These are phyloP conservation scores for Saccopteryx leptura DNA, from an alignment of 2,113 vertebrate species.

Conservation along the genomic window DNA sequence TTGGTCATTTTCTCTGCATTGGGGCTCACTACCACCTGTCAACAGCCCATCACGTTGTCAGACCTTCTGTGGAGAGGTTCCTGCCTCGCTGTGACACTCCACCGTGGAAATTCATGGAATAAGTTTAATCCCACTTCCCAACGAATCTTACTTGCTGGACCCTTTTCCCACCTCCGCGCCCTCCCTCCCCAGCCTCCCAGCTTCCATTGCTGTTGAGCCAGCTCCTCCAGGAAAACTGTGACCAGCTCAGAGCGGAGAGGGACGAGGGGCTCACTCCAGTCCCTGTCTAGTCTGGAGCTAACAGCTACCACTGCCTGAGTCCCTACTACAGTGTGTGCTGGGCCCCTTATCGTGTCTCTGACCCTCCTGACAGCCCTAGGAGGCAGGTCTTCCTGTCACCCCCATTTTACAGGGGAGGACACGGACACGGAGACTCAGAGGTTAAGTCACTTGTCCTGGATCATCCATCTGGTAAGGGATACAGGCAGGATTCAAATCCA, in stretches of 20 bases:
- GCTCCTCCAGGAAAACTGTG: not conserved
- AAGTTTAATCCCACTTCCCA: not conserved
- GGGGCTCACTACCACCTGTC: not conserved
- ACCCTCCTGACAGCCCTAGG: not conserved
- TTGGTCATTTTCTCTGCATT: not conserved
- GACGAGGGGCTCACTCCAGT: not conserved
- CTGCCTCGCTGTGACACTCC: not conserved
- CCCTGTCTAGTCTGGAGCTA: not conserved
- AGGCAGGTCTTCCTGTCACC: not conserved
- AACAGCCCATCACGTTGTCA: no score
- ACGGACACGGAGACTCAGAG: not conserved
- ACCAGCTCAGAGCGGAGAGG: not conserved
- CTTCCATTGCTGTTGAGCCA: not conserved
- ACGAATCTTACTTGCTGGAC: not conserved
- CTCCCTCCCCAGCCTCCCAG: not conserved
- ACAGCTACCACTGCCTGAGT: not conserved
- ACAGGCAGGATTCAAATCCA: not conserved
- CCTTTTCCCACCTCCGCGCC: not conserved
- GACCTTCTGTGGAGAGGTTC: not conserved
- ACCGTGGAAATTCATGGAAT: not conserved
- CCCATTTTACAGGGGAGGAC: slow-evolving; percentile 1
- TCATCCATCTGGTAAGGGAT: not conserved
- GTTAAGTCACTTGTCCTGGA: not conserved
- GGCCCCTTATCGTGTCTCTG: fast-evolving
- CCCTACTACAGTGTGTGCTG: not conserved